Evolutionary conservation across 2,113 vertebrate genomes (phyloP).

Genomic region (Lycaon pictus): DNA sequence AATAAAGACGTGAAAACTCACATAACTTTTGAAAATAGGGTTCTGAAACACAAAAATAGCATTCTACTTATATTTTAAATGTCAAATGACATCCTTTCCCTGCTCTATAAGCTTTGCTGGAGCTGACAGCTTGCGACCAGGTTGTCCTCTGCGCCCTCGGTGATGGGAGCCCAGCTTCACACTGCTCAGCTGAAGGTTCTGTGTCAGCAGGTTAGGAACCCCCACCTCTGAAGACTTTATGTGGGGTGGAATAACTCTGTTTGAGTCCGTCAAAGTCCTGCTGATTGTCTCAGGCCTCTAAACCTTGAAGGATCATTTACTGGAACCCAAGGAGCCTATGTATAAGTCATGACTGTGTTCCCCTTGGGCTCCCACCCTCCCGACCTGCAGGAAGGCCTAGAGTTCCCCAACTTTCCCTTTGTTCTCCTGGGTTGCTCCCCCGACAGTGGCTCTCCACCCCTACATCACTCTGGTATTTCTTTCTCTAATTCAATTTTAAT

Average conservation of each 20-base stretch:
- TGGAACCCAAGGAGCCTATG: not conserved
- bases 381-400: not conserved
- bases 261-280: not conserved
- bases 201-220: too few relatives aligned
- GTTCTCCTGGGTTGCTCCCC: too few relatives aligned
- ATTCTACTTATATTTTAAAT: not conserved
- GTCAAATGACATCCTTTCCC: accelerated
- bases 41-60: not conserved
- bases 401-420: not conserved
- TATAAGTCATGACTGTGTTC: not conserved
- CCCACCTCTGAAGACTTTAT: accelerated
- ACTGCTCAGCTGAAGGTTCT: not conserved
- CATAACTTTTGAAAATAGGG: not conserved
- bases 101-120: accelerated
- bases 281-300: accelerated
- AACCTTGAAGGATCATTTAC: not conserved
- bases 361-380: not conserved
- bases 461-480: not conserved
- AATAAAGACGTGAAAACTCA: not conserved
- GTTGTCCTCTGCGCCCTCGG: not conserved
- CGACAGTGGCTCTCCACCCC: not conserved
- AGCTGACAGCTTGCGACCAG: not conserved
- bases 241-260: too few relatives aligned
- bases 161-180: accelerated
- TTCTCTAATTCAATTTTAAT: not conserved